Percentiles rank a stretch among this genome's conserved stretches.
Evolutionary conservation across 2,797 vertebrate species (phyloP).

Genomic region (Valencia hispanica): DNA sequence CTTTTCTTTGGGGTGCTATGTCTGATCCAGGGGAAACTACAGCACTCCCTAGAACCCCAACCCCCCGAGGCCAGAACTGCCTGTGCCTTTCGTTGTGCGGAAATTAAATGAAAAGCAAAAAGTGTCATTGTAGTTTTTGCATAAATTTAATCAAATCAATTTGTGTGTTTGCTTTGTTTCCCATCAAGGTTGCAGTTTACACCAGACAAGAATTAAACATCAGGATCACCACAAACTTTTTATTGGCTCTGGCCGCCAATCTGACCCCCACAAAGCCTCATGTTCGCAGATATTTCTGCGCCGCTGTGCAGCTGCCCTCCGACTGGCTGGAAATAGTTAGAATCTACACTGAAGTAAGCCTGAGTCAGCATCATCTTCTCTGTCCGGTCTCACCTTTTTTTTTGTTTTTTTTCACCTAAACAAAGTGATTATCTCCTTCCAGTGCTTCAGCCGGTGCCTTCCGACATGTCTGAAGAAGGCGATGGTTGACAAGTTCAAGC

Average conservation of each 20-base stretch:
- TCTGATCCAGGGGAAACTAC: no score
- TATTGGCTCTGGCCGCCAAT: slow-evolving; percentile 85
- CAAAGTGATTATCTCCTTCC: slow-evolving; percentile 14
- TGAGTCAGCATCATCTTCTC: background rate
- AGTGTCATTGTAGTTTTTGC: no score
- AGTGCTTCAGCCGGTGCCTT: slow-evolving; percentile 83
- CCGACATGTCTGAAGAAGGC: slow-evolving; percentile 87
- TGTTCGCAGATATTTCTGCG: slow-evolving; percentile 87
- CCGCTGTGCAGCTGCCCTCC: slow-evolving; percentile 86
- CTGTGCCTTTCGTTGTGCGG: no score
- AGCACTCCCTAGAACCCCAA: no score
- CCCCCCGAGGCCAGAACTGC: no score
- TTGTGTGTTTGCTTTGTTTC: background rate
- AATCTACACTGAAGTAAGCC: slow-evolving; percentile 79
- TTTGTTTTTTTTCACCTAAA: background rate
- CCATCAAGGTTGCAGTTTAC: slow-evolving; percentile 86
- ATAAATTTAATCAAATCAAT: background rate
- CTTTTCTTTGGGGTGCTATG: no score
- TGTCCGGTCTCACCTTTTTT: background rate
- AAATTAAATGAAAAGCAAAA: no score
- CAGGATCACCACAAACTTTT: slow-evolving; percentile 85
- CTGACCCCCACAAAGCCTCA: slow-evolving; percentile 80
- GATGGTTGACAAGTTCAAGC: slow-evolving; percentile 86
- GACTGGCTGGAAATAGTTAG: slow-evolving; percentile 90
- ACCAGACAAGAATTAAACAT: slow-evolving; percentile 89